Conservation (phyloP, 2,888 invertebrate genomes). For the Sipha maydis region DNA sequence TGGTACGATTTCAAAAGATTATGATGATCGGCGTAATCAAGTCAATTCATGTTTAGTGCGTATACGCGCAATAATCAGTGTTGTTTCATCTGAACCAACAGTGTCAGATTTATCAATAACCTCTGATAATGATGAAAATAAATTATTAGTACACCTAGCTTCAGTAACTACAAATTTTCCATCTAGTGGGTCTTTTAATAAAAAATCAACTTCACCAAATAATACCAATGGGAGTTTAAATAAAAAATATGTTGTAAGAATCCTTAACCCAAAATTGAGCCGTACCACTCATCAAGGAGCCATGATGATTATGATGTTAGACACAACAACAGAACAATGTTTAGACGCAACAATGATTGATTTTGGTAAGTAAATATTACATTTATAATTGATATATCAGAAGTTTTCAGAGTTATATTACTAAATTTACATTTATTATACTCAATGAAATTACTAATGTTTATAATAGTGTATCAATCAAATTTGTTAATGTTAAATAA, state of each 20-base stretch:
- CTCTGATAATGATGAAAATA: background rate
- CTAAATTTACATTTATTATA: no score
- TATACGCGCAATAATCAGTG: conserved; percentile 18
- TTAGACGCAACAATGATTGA: conserved; percentile 6
- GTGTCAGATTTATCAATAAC: background rate
- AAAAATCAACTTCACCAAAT: background rate
- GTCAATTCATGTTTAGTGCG: background rate
- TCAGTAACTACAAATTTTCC: conserved; percentile 3
- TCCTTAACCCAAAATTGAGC: conserved; percentile 21
- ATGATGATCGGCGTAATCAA: conserved; percentile 14
- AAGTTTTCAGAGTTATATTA: no score
- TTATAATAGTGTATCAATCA: no score
- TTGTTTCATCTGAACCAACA: background rate
- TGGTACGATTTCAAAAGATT: background rate
- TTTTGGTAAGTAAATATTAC: conserved; percentile 26
- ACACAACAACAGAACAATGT: conserved; percentile 6
- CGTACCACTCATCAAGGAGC: conserved; percentile 10
- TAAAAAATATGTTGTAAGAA: conserved; percentile 22
- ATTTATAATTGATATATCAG: background rate
- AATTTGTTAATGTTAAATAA: no score
- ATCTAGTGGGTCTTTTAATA: background rate
- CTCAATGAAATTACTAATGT: no score
- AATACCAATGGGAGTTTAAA: background rate
- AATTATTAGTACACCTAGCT: background rate
- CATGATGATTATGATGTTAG: background rate